Percentiles rank a stretch among this genome's conserved stretches.
These are phyloP conservation scores for Selene dorsalis DNA, from an alignment of 2,797 vertebrate genomes.

Conservation along the genomic window DNA sequence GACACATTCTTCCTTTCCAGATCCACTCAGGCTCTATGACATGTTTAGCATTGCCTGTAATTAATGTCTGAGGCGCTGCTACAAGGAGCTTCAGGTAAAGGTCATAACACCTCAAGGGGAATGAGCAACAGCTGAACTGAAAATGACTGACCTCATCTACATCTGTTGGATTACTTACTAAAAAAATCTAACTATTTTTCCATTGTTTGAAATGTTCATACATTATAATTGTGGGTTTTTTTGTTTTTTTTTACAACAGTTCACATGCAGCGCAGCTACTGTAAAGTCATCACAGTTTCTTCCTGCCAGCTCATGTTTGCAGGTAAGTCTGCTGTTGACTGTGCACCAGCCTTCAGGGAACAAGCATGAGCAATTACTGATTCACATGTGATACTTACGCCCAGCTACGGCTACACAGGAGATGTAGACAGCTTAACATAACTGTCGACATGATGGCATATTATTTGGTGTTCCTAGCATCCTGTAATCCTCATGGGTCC, in stretches of 20 bases:
- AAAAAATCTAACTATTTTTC: conserved; percentile 16
- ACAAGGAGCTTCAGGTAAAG: conserved; percentile 67
- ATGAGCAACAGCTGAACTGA: conserved; percentile 46
- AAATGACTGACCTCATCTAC: conserved; percentile 54
- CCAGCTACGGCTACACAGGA: conserved; percentile 52
- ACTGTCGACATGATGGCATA: conserved; percentile 69
- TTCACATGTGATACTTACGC: conserved; percentile 44
- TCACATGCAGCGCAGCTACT: conserved; percentile 21
- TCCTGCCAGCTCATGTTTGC: conserved; percentile 9
- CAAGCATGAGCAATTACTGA: conserved; percentile 46
- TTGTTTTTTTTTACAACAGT: conserved; percentile 6
- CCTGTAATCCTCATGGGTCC: conserved; percentile 70
- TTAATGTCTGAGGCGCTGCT: conserved; percentile 61
- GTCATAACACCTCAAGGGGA: conserved; percentile 50
- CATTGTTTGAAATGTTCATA: conserved; percentile 43
- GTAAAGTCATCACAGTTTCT: conserved; percentile 10
- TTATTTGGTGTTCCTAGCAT: conserved; percentile 66
- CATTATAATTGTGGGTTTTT: conserved; percentile 20
- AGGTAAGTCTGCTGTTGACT: conserved; percentile 27
- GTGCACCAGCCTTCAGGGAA: conserved; percentile 28
- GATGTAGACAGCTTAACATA: conserved; percentile 65
- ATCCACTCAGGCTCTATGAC: conserved; percentile 65
- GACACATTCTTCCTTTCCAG: conserved; percentile 62
- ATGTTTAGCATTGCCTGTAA: conserved; percentile 65
- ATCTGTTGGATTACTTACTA: conserved; percentile 64